These are phyloP conservation scores for Meandrina meandrites DNA, from an alignment of 92 coral and sea anemone genomes.

Conservation along the genomic window DNA sequence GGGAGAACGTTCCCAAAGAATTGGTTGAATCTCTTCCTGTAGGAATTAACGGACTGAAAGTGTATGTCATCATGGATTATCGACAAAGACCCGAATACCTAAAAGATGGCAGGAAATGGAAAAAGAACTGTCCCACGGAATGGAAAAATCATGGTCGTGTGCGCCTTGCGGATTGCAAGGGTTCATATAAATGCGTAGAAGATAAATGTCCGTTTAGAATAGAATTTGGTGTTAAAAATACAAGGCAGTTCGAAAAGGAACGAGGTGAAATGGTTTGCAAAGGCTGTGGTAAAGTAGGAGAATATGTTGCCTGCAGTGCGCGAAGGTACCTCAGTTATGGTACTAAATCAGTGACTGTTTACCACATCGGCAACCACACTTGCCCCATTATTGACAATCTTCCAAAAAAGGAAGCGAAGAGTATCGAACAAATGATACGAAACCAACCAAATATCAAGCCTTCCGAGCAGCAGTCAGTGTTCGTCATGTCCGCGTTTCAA, in stretches of 20 bases:
- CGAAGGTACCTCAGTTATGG: slow-evolving; percentile 62
- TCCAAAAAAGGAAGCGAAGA: background rate
- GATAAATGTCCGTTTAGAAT: slow-evolving; percentile 45
- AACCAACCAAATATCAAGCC: slow-evolving; percentile 46
- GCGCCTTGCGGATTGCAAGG: slow-evolving; percentile 58
- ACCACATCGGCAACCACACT: slow-evolving; percentile 20
- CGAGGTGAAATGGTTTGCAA: slow-evolving; percentile 39
- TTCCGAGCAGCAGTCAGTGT: slow-evolving; percentile 39
- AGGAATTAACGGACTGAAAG: slow-evolving; percentile 32
- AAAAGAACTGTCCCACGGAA: slow-evolving; percentile 41
- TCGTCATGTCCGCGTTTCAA: slow-evolving; percentile 43
- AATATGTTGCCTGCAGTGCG: slow-evolving; percentile 66
- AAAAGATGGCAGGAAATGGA: slow-evolving; percentile 54
- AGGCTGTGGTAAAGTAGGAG: slow-evolving; percentile 52
- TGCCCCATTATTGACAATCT: slow-evolving; percentile 54
- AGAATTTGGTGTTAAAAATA: slow-evolving; percentile 55
- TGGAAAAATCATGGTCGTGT: slow-evolving; percentile 59
- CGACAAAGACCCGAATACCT: slow-evolving; percentile 4
- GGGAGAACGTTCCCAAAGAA: background rate
- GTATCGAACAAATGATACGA: slow-evolving; percentile 39
- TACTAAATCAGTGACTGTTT: slow-evolving; percentile 50
- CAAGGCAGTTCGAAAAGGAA: slow-evolving; percentile 55
- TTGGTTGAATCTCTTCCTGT: background rate
- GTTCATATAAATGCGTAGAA: slow-evolving; percentile 41
- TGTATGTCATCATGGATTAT: slow-evolving; percentile 20